Conservation (phyloP, 2,888 invertebrate species). For the Heliconius sara region DNA sequence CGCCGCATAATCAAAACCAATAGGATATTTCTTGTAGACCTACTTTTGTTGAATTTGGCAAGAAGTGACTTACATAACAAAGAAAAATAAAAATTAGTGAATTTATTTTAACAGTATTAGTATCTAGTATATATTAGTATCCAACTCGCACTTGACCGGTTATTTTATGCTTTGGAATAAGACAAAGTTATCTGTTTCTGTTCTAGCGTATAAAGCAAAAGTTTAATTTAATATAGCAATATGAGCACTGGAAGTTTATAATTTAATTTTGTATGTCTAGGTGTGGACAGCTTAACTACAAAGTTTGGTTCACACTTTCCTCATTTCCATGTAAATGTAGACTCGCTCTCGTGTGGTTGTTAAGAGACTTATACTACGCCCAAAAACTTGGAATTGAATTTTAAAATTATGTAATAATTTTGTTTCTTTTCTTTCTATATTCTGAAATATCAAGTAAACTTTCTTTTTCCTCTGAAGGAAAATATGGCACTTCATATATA, state of each 20-base stretch:
- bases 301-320: slow-evolving; percentile 31
- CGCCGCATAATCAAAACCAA: too few species aligned
- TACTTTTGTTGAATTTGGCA: too few species aligned
- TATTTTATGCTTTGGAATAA: too few species aligned
- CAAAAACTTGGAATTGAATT: slow-evolving; percentile 3
- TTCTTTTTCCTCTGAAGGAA: not conserved
- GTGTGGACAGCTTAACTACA: slow-evolving; percentile 30
- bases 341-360: slow-evolving; percentile 20
- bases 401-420: not conserved
- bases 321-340: slow-evolving; percentile 36
- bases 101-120: too few species aligned
- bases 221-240: slow-evolving; percentile 18
- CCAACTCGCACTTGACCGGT: too few species aligned
- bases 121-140: too few species aligned
- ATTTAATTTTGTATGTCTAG: slow-evolving; percentile 29
- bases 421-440: not conserved
- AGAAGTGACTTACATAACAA: too few species aligned
- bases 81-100: too few species aligned
- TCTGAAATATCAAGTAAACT: not conserved
- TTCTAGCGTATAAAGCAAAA: not conserved
- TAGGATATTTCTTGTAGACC: too few species aligned
- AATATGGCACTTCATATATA: too few species aligned
- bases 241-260: slow-evolving; percentile 9
- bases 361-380: slow-evolving; percentile 7
- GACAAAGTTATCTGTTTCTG: too few species aligned